Base-by-base conservation (phyloP, 2,888 invertebrate genomes). In the Rotaria socialis region DNA sequence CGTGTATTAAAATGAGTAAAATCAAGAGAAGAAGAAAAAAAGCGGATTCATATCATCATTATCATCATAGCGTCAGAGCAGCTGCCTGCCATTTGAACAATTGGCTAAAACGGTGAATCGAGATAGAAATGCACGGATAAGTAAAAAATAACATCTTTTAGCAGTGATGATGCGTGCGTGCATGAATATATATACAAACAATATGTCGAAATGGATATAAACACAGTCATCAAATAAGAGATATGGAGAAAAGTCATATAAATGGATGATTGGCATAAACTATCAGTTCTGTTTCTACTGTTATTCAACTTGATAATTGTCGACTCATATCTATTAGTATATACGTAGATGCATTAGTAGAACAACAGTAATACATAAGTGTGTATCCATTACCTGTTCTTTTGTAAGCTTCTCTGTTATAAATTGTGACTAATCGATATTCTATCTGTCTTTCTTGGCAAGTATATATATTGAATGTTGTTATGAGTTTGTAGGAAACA, bases 221-320 rank as follows among this genome's bases (percentile, higher is more conserved):
- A 67, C 67, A 67, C 35, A 67, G 35, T 67, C 67, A 35, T 27
- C 19, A 35, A 67, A 35, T 67, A 16, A 58, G 22, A 56, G 24
- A 56, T 24, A 56, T n/a, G 16, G 67, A 67, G 67, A 67, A 67
- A n/a, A n/a, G 24, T 56, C 24, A 56, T 16, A 67, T 0, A 67
- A 67, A 67, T 67, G 67, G 67, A 14, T 67, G 67, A 27, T 19
- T 67, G 67, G 35, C 27, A 67, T 67, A 16, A 67, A 1, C 14
- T 19, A 67, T 67, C 14, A 67, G 35, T 14, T 67, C 35, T 67
- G 1, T 67, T 67, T 16, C 67, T 67, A 67, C 67, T 35, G 35
- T 67, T 67, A 67, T 67, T 67, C 27, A 67, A 67, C 67, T 35
- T 67, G 67, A 67, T 67, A 67, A 67, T 67, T n/a, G 67, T 19